phyloP scores from a whole-genome alignment of 2,797 vertebrate genomes.

The Schizothorax lantsangensis region DNA sequence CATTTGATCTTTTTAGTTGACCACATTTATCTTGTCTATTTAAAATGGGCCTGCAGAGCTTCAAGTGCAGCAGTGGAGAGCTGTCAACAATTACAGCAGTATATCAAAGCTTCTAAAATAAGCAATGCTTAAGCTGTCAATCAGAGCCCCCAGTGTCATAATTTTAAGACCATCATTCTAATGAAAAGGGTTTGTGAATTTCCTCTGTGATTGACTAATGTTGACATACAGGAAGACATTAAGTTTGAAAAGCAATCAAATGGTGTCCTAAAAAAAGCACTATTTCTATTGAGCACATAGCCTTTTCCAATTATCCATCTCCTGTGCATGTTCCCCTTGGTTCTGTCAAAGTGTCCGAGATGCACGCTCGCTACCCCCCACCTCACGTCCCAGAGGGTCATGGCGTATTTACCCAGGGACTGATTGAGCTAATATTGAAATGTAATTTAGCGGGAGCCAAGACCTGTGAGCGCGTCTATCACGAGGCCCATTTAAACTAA shows the following conservation, averaged over 20 bases:
- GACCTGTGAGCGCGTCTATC: conserved; percentile 46
- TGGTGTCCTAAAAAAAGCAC: conserved; percentile 14
- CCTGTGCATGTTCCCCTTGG: conserved; percentile 16
- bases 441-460: conserved; percentile 52
- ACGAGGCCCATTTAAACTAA: conserved; percentile 50
- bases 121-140: conserved; percentile 7
- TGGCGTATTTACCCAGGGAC: conserved; percentile 52
- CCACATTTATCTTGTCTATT: not conserved
- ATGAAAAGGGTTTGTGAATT: conserved; percentile 20
- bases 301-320: conserved; percentile 49
- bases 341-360: conserved; percentile 16
- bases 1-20: not conserved
- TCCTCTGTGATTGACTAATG: conserved; percentile 22
- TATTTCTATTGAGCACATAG: conserved; percentile 22
- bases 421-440: conserved; percentile 58
- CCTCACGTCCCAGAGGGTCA: conserved; percentile 31
- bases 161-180: conserved; percentile 14
- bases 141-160: not conserved
- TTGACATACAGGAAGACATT: conserved; percentile 30
- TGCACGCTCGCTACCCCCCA: not conserved
- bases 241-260: conserved; percentile 40
- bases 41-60: not conserved
- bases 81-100: conserved; percentile 24
- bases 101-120: not conserved
- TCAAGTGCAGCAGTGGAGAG: not conserved